These are phyloP conservation scores for Hypomecis punctinalis DNA, from an alignment of 2,888 invertebrate species.

Conservation along the genomic window DNA sequence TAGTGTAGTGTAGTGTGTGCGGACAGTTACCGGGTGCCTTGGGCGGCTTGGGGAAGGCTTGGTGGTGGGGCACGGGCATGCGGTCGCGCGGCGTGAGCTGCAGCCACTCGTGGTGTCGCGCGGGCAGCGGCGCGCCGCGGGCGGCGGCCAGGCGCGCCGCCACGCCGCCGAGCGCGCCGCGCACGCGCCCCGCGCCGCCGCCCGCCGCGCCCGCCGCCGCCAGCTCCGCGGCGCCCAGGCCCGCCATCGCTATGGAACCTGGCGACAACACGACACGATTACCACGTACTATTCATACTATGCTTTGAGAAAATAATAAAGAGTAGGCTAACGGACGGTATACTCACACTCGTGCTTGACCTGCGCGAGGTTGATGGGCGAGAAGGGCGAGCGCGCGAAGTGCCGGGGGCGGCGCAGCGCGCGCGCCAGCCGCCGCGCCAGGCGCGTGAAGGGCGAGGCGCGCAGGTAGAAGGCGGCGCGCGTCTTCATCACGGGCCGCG, in stretches of 20 bases:
- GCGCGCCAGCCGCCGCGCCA: slow-evolving; percentile 94
- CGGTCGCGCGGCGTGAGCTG: slow-evolving; percentile 89
- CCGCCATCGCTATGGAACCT: slow-evolving; percentile 85
- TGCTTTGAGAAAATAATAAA: too few species aligned
- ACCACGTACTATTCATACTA: background rate
- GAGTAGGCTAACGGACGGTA: too few species aligned
- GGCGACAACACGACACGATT: slow-evolving; percentile 3
- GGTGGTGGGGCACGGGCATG: slow-evolving; percentile 92
- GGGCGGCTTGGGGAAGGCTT: slow-evolving; percentile 96
- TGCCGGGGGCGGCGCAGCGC: slow-evolving; percentile 92
- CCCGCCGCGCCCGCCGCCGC: slow-evolving; percentile 72
- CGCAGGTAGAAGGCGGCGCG: slow-evolving; percentile 98
- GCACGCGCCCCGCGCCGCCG: slow-evolving; percentile 58
- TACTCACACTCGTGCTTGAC: slow-evolving; percentile 95
- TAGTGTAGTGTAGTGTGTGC: background rate
- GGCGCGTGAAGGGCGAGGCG: slow-evolving; percentile 95
- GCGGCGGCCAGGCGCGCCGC: slow-evolving; percentile 73
- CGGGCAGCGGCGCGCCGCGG: slow-evolving; percentile 68
- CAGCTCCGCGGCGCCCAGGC: slow-evolving; percentile 81
- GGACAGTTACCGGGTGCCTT: slow-evolving; percentile 89
- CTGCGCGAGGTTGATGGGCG: slow-evolving; percentile 90
- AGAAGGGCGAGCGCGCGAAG: slow-evolving; percentile 94
- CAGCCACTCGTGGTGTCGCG: slow-evolving; percentile 88
- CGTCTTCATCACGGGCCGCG: slow-evolving; percentile 98
- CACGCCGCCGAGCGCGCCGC: slow-evolving; percentile 73